Evolutionary conservation across 2,888 invertebrate genomes (phyloP).

Genomic region (Limnephilus rhombicus): DNA sequence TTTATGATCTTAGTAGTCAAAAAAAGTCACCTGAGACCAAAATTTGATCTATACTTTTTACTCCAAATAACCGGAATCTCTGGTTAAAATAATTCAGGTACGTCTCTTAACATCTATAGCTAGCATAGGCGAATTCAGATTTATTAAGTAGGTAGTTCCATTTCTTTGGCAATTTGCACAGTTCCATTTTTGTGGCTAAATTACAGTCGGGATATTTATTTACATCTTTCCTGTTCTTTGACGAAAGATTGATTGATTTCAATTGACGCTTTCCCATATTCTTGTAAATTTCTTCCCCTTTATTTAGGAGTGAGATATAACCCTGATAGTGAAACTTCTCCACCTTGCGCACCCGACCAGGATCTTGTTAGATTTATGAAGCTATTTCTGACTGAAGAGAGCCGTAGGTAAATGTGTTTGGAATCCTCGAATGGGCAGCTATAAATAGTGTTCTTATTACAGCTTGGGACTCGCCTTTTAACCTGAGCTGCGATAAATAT

Average conservation of each 20-base stretch:
- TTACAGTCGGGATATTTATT: background rate
- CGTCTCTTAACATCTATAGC: too few species aligned
- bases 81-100: too few species aligned
- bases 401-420: background rate
- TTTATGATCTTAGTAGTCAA: too few species aligned
- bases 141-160: background rate
- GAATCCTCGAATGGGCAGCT: background rate
- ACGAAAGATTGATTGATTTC: too few species aligned
- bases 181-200: background rate
- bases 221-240: too few species aligned
- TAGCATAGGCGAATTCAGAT: background rate
- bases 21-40: too few species aligned
- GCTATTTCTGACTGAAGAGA: background rate
- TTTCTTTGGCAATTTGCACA: background rate
- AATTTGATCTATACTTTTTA: too few species aligned
- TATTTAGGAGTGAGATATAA: background rate
- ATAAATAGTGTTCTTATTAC: background rate
- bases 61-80: too few species aligned
- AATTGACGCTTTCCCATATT: background rate
- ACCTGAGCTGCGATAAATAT: background rate
- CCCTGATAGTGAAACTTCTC: background rate
- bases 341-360: background rate
- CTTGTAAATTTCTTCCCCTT: background rate
- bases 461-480: background rate
- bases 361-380: background rate